A percentile compares a stretch with the other conserved stretches of the same genome.
These are phyloP conservation scores for Parazoanthus darwini DNA, from an alignment of 92 coral and sea anemone genomes.

Conservation along the genomic window DNA sequence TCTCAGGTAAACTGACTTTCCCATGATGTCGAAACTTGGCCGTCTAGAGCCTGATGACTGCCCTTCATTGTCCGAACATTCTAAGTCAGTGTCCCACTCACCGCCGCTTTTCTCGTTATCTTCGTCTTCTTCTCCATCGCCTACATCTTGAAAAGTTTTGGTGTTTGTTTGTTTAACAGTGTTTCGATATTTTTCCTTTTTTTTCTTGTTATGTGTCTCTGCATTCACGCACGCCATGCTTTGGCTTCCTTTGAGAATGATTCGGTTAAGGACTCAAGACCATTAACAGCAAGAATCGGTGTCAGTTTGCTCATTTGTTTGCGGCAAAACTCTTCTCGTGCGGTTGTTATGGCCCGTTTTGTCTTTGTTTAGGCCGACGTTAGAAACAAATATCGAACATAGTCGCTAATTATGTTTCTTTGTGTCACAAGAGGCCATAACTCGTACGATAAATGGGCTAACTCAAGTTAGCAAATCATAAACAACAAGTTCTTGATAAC, in stretches of 20 bases:
- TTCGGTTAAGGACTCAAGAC: neutral
- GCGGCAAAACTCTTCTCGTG: neutral
- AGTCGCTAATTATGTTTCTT: neutral
- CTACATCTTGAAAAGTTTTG: neutral
- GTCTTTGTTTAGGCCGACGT: neutral
- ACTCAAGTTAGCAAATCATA: neutral
- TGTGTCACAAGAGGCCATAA: no score
- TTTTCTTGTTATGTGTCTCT: neutral
- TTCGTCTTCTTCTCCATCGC: neutral
- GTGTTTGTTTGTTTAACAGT: neutral
- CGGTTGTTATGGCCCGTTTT: neutral
- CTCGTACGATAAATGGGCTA: neutral
- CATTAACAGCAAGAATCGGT: neutral
- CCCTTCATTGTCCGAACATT: conserved; percentile 47
- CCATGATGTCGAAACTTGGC: conserved; percentile 62
- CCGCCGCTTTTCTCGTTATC: conserved; percentile 49
- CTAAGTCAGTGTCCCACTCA: conserved; percentile 79
- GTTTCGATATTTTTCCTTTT: neutral
- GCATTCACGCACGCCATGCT: neutral
- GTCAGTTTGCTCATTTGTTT: neutral
- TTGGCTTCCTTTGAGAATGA: neutral
- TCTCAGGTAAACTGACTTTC: conserved; percentile 58
- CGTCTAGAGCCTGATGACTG: conserved; percentile 23
- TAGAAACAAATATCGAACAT: neutral
- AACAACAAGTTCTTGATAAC: neutral